These are phyloP conservation scores for Lophura swinhoii DNA, from an alignment of 2,797 vertebrate genomes.

Conservation along the genomic window DNA sequence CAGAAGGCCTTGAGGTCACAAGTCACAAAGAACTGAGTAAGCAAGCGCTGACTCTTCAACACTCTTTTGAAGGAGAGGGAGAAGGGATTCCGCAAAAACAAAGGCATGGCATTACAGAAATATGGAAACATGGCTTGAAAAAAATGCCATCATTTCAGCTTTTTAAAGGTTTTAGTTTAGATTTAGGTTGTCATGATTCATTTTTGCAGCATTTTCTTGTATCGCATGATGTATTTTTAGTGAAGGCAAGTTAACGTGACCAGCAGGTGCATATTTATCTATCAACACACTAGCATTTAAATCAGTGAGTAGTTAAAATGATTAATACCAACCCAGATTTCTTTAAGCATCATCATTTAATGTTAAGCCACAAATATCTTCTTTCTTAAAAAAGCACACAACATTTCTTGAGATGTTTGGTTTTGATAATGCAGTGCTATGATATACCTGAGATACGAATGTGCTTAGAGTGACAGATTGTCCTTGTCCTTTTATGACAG, in stretches of 20 bases:
- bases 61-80: background rate
- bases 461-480: background rate
- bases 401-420: background rate
- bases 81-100: background rate
- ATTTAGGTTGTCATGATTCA: conserved; percentile 44
- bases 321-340: conserved; percentile 62
- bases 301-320: conserved; percentile 43
- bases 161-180: conserved; percentile 15
- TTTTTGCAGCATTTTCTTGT: conserved; percentile 24
- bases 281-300: conserved; percentile 10
- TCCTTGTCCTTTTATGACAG: background rate
- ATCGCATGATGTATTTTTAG: background rate
- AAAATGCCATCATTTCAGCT: background rate
- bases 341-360: background rate
- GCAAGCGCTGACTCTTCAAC: background rate
- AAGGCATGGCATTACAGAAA: background rate
- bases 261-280: background rate
- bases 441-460: background rate
- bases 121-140: background rate
- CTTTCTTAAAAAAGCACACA: background rate
- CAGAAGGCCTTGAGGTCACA: background rate
- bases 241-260: conserved; percentile 47
- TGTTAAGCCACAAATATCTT: background rate
- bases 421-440: background rate
- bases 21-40: background rate